Conservation (phyloP, 1,140 invertebrate genomes). For the Colletes gigas region DNA sequence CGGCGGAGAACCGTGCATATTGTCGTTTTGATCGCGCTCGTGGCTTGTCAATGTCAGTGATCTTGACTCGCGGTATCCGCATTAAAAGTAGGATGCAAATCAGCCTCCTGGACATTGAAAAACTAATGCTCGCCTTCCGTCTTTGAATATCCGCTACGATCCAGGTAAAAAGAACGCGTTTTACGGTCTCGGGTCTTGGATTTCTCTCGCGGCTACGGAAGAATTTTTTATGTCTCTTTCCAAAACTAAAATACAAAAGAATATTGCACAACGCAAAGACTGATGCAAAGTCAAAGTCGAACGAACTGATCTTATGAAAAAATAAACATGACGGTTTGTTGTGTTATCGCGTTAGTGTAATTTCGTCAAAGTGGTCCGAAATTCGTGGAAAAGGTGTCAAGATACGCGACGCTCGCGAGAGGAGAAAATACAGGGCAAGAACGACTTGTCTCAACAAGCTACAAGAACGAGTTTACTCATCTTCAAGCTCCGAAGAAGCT, state of each 20-base stretch:
- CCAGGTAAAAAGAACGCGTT: background rate
- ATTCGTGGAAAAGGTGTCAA: background rate
- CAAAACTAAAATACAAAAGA: too few relatives aligned
- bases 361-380: too few relatives aligned
- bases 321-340: too few relatives aligned
- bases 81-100: background rate
- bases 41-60: constrained; percentile 9
- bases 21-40: background rate
- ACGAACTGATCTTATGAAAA: too few relatives aligned
- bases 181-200: background rate
- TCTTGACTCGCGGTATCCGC: constrained; percentile 1
- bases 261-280: too few relatives aligned
- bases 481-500: background rate
- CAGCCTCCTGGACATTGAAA: constrained; percentile 1
- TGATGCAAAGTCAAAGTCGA: too few relatives aligned
- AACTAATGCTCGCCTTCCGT: background rate
- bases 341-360: too few relatives aligned
- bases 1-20: background rate
- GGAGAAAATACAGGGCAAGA: background rate
- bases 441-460: constrained; percentile 6
- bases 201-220: background rate
- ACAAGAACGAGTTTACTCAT: constrained; percentile 9
- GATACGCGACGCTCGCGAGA: background rate
- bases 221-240: background rate
- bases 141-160: background rate